Base-by-base conservation (phyloP, 64 coral and sea anemone species). In the Porites lutea region DNA sequence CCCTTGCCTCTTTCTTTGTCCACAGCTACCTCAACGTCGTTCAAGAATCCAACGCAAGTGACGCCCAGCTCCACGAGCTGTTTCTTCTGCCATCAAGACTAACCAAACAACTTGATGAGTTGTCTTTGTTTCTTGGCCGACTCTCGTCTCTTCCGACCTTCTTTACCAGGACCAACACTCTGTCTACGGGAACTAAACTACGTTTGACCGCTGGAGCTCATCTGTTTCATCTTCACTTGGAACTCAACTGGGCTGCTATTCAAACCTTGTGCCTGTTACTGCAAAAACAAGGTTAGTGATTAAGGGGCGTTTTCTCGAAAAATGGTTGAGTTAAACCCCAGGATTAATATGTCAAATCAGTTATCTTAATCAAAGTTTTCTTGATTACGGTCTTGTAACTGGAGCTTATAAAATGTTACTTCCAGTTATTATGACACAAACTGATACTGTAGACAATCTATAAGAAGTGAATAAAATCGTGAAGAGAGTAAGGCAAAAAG, bases 201-300 rank as follows among this genome's bases (percentile, higher is more conserved):
- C 78, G 93, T 10, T 57, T 89, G 6, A 74, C 89, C 0, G 73
- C 93, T 13, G 89, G 74, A 49, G 74, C 45, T 4, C 93, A 95
- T 50, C 53, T 85, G 58, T 86, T 95, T 74, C 93, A 95, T 88
- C 76, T 95, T 49, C 79, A 95, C 79, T 69, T 95, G 51, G 93
- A 95, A 67, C 48, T 95, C 12, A 91, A 83, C n/a, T 91, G 88
- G 82, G 87, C 77, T 8, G 53, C 75, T 4, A 79, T 95, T 79
- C 81, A 95, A 87, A 84, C 75, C 15, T 72, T 91, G 4, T 87
- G 73, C 46, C 77, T 75, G 12, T 59, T 95, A 50, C 52, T 91
- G 5, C 20, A 67, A 69, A 72, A 78, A 10, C 89, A 95, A 74
- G 89, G 93, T 95, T 62, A 19, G 75, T 46, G 16, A 18, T 37